Evolutionary conservation across 2,113 vertebrate genomes (phyloP).

Genomic region (Apteryx owenii): DNA sequence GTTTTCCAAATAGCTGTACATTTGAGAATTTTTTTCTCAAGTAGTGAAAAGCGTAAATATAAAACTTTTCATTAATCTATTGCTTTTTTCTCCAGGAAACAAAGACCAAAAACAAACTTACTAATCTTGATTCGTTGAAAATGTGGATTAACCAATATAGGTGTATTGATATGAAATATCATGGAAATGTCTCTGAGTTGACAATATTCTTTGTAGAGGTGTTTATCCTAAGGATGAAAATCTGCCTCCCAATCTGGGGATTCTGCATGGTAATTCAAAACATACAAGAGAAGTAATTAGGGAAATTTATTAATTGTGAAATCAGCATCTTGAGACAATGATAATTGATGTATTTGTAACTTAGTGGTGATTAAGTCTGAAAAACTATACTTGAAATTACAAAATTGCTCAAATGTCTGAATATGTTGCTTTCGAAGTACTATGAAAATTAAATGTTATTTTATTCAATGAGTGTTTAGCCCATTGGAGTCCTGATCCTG

Average conservation of each 20-base stretch:
- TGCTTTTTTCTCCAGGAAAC: background rate
- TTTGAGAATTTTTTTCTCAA: background rate
- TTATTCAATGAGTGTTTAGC: background rate
- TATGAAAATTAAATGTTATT: background rate
- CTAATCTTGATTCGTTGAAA: background rate
- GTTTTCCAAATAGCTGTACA: background rate
- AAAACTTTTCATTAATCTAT: background rate
- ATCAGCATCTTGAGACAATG: conserved; percentile 17
- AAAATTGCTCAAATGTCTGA: background rate
- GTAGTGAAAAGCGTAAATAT: background rate
- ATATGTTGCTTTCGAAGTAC: background rate
- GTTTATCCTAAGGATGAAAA: background rate
- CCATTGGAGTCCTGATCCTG: background rate
- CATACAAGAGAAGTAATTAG: conserved; percentile 8
- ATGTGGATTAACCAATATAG: background rate
- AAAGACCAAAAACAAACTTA: background rate
- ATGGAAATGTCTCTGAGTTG: background rate
- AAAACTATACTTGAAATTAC: conserved; percentile 3
- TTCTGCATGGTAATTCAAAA: background rate
- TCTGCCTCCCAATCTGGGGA: background rate
- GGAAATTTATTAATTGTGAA: conserved; percentile 34
- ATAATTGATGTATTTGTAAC: conserved; percentile 34
- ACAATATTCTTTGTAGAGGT: background rate
- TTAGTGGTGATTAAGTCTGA: conserved; percentile 41
- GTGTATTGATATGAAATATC: background rate